Percentiles rank a stretch among this genome's conserved stretches.
phyloP scores from a whole-genome alignment of 92 coral and sea anemone genomes.

The Heliopora coerulea region DNA sequence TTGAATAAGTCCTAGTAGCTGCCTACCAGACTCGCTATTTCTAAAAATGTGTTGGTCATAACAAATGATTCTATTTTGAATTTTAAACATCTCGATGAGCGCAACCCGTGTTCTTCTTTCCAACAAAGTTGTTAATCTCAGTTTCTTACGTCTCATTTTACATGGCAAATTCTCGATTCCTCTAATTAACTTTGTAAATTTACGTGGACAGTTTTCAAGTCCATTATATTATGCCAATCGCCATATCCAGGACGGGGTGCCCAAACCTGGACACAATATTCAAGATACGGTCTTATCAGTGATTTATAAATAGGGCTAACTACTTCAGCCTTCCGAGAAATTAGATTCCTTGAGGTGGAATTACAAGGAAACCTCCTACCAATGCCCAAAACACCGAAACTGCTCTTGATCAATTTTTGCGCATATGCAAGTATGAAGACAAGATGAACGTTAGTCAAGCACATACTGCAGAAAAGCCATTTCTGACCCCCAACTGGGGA shows the following conservation, averaged over 20 bases:
- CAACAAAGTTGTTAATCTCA: slow-evolving; percentile 25
- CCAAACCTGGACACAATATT: slow-evolving; percentile 38
- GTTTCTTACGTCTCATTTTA: slow-evolving; percentile 1
- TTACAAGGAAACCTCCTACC: too few species aligned
- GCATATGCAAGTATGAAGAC: too few species aligned
- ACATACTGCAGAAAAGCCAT: too few species aligned
- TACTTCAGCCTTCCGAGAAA: slow-evolving; percentile 23
- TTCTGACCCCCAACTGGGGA: too few species aligned
- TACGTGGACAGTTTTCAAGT: slow-evolving; percentile 30
- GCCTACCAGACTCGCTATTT: neutral
- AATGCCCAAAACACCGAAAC: too few species aligned
- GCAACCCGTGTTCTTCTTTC: slow-evolving; percentile 38
- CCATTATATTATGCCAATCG: slow-evolving; percentile 17
- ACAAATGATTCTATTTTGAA: neutral
- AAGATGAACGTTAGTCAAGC: too few species aligned
- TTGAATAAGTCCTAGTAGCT: slow-evolving; percentile 1
- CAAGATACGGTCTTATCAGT: slow-evolving; percentile 37
- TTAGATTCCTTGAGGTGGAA: slow-evolving; percentile 7
- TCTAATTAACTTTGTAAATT: slow-evolving; percentile 22
- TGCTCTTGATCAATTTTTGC: too few species aligned
- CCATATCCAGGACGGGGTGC: slow-evolving; percentile 18
- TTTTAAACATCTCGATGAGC: slow-evolving; percentile 37
- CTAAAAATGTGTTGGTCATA: neutral
- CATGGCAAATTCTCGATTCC: slow-evolving; percentile 17
- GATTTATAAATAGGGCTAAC: slow-evolving; percentile 35